phyloP scores from a whole-genome alignment of 2,888 invertebrate species.

The Drosophila flavopinicola region DNA sequence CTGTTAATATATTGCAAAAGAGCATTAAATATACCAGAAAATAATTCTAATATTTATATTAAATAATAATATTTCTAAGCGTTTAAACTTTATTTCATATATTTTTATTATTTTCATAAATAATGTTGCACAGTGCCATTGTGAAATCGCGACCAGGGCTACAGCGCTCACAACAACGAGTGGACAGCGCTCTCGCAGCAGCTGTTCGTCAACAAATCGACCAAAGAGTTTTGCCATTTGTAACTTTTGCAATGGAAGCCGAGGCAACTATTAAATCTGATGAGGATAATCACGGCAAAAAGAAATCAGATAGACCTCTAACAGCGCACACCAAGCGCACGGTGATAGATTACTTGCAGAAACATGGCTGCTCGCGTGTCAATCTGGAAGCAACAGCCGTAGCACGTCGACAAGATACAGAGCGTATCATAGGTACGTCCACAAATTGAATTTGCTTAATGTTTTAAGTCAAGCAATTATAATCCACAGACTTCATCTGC shows the following conservation, averaged over 20 bases:
- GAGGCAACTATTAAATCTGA: constrained; percentile 8
- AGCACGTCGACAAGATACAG: background rate
- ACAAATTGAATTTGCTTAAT: background rate
- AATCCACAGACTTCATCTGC: constrained; percentile 65
- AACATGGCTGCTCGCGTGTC: constrained; percentile 41
- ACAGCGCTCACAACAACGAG: background rate
- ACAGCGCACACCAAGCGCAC: background rate
- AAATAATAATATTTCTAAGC: too few relatives aligned
- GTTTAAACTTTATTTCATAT: too few relatives aligned
- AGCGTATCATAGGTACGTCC: constrained; percentile 39
- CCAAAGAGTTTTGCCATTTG: background rate
- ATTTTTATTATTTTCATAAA: too few relatives aligned
- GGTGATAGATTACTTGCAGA: constrained; percentile 30
- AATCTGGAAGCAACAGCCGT: constrained; percentile 23
- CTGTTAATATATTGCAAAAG: too few relatives aligned
- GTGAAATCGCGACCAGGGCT: constrained; percentile 38
- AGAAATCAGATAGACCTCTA: background rate
- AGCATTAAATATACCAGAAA: too few relatives aligned
- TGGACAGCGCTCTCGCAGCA: constrained; percentile 32
- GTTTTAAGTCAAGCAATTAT: background rate
- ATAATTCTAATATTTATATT: too few relatives aligned
- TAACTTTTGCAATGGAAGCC: constrained; percentile 14
- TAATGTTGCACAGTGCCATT: background rate
- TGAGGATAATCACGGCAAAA: background rate
- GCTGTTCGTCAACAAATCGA: constrained; percentile 44